Percentiles rank a stretch among this genome's conserved stretches.
phyloP scores from a whole-genome alignment of 1,140 invertebrate species.

The Drosophila cardini region DNA sequence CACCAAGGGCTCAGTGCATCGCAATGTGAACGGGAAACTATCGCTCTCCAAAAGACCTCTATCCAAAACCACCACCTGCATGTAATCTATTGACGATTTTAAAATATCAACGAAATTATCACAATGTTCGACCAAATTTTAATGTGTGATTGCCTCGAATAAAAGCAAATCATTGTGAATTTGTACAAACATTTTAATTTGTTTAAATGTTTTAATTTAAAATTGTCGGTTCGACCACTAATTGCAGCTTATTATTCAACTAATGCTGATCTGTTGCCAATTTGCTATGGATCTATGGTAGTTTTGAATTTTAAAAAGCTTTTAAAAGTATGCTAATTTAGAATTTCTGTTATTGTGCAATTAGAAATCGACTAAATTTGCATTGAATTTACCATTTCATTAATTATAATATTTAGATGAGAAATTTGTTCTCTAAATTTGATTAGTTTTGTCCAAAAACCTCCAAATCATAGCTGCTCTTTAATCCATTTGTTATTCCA shows the following conservation, averaged over 20 bases:
- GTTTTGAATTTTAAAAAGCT: too few species aligned
- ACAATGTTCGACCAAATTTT: conserved; percentile 5
- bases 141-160: background rate
- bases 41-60: background rate
- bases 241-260: conserved; percentile 5
- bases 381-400: too few species aligned
- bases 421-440: too few species aligned
- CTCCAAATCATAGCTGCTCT: too few species aligned
- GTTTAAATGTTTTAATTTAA: background rate
- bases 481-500: too few species aligned
- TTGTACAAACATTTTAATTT: conserved; percentile 1
- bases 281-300: background rate
- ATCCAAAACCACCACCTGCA: background rate
- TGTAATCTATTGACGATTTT: background rate
- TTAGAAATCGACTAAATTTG: too few species aligned
- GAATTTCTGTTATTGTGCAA: too few species aligned
- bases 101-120: background rate
- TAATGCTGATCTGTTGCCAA: background rate
- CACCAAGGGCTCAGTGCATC: conserved; percentile 7
- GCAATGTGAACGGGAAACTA: background rate
- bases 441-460: too few species aligned
- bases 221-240: conserved; percentile 1
- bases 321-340: too few species aligned
- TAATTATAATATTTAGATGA: too few species aligned
- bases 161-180: background rate